Evolutionary conservation across 2,888 invertebrate species (phyloP), one percentile per base, ranked within the genome.

Genomic region (Drosophila percnosoma): DNA sequence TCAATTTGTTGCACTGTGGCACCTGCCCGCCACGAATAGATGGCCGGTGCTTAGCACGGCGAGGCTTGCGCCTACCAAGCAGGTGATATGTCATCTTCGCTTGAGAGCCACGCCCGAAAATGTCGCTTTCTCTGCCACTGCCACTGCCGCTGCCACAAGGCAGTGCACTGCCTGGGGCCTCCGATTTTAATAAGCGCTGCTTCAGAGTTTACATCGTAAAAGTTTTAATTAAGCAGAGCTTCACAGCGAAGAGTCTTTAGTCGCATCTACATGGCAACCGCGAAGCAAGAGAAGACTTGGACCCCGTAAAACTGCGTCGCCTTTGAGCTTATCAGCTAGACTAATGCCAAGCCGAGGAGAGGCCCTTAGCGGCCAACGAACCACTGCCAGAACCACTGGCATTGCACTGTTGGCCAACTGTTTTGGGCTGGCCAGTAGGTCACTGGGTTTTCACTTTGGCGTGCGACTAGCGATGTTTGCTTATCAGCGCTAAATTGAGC

Each of bases 381-480:
- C 36, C 69, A 49, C 53, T 66, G 51, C 33, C 45, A 55, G 55
- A 55, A 40, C 55, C 38, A 62, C 24, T 49, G 53, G 24, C 49
- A 53, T 34, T 60, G 49, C 52, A 73, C 57, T 75, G 66, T 67
- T 83, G 74, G 68, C 70, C 67, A 59, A 68, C 77, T 40, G 40
- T 45, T 27, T 13, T 24, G 63, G 48, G 31, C 57, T 33, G 67
- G 67, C 31, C 78, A 86, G 83, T 86, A 73, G 85, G 85, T 86
- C 85, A 86, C 78, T 82, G 78, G 83, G 85, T 87, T 86, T 85
- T 86, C 90, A 87, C 85, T 86, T 89, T 89, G 78, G 59, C 75
- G 84, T 87, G 78, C 80, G 82, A 82, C 55, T 79, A 82, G 64
- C 80, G 68, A 53, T 73, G 82, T 52, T 84, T 67, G 86, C 86